A percentile compares a stretch with the other conserved stretches of the same genome.
Evolutionary conservation across 2,888 invertebrate genomes (phyloP).

Genomic region (Gibbula magus): DNA sequence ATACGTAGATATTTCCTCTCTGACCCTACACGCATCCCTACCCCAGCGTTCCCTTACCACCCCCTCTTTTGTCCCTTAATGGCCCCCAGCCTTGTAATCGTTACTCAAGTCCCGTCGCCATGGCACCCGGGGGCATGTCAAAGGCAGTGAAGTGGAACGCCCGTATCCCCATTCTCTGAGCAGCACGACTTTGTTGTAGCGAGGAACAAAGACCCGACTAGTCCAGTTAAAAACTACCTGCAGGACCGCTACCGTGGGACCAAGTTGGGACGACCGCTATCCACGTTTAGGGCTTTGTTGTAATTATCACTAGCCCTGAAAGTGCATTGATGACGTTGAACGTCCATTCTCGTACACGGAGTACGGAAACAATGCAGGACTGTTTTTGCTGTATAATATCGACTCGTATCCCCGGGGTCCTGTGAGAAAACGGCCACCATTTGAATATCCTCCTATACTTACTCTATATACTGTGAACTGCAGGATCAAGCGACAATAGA

Average conservation of each 20-base stretch:
- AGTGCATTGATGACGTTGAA: too few species aligned
- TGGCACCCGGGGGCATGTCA: constrained; percentile 7
- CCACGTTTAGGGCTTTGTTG: neutral
- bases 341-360: too few species aligned
- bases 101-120: neutral
- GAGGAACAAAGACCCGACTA: neutral
- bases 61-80: neutral
- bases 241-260: neutral
- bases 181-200: neutral
- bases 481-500: too few species aligned
- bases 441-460: too few species aligned
- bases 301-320: too few species aligned
- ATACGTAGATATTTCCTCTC: neutral
- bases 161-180: neutral
- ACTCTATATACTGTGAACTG: too few species aligned
- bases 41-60: neutral
- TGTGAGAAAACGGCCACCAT: too few species aligned
- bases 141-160: neutral
- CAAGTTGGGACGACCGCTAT: neutral
- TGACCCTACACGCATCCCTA: neutral
- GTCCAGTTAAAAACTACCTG: neutral
- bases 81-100: neutral
- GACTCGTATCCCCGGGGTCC: too few species aligned
- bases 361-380: too few species aligned
- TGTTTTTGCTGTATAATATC: too few species aligned